Evolutionary conservation across 2,888 invertebrate species (phyloP).

Genomic region (Tribolium freemani): DNA sequence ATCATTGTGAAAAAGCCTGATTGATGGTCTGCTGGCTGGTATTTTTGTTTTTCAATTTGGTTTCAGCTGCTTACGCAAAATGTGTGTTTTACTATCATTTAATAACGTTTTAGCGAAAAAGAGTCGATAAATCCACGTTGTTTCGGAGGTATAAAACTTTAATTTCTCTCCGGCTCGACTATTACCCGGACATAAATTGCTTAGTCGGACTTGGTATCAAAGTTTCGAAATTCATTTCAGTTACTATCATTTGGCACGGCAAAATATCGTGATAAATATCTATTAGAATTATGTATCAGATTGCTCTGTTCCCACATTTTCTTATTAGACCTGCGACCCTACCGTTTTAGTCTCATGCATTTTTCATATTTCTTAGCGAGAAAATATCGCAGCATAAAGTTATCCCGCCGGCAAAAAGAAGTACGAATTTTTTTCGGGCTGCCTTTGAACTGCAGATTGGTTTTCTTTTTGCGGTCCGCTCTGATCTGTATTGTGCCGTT

Average conservation of each 20-base stretch:
- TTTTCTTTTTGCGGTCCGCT: conserved; percentile 25
- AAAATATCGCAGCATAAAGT: conserved; percentile 41
- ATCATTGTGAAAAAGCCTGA: neutral
- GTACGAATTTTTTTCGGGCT: conserved; percentile 23
- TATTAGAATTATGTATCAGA: conserved; percentile 49
- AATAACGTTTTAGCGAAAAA: neutral
- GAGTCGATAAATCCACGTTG: conserved; percentile 28
- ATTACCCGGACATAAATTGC: conserved; percentile 43
- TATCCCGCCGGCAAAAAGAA: conserved; percentile 20
- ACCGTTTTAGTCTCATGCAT: conserved; percentile 50
- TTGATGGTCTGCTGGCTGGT: neutral
- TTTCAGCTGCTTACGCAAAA: neutral
- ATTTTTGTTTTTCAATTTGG: neutral
- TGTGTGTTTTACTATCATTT: neutral
- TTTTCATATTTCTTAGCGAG: conserved; percentile 49
- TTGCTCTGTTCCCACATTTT: conserved; percentile 47
- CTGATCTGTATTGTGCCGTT: conserved; percentile 18
- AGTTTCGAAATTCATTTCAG: conserved; percentile 48
- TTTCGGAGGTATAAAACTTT: conserved; percentile 40
- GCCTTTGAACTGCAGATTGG: conserved; percentile 38
- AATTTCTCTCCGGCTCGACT: conserved; percentile 42
- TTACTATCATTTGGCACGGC: conserved; percentile 48
- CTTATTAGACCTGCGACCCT: conserved; percentile 49
- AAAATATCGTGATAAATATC: conserved; percentile 51
- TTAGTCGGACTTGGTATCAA: conserved; percentile 41